Evolutionary conservation across 2,113 vertebrate genomes (phyloP).

Genomic region (Xerus inauris): DNA sequence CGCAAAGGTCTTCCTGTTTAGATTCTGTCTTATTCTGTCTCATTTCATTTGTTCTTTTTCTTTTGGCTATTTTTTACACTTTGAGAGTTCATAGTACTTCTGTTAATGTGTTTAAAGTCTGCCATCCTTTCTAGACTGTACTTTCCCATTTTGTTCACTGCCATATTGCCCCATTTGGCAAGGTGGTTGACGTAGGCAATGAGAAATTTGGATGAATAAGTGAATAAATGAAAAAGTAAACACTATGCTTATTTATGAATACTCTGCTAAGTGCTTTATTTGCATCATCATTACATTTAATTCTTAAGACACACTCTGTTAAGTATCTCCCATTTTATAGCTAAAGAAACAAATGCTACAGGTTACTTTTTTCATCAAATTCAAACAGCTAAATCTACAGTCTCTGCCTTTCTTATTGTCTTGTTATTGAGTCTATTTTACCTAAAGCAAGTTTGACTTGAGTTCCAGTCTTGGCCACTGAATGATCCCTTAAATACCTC

Average conservation of each 20-base stretch:
- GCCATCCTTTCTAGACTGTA: not conserved
- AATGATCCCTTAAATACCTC: not conserved
- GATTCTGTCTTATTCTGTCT: not conserved
- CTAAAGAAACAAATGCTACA: not conserved
- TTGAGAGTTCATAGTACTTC: not conserved
- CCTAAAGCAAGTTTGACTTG: not conserved
- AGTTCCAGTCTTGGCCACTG: not conserved
- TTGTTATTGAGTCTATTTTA: not conserved
- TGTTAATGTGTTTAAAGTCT: not conserved
- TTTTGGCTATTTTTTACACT: not conserved
- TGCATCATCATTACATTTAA: not conserved
- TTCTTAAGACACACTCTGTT: not conserved
- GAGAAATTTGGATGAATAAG: not conserved
- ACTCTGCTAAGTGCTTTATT: not conserved
- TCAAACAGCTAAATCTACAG: not conserved
- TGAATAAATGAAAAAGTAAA: not conserved
- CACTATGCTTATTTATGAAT: not conserved
- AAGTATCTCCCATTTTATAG: not conserved
- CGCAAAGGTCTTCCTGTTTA: not conserved
- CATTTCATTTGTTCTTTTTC: not conserved
- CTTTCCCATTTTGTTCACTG: not conserved
- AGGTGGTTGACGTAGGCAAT: not conserved
- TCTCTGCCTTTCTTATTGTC: accelerated
- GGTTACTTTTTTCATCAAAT: not conserved
- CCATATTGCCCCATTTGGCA: not conserved